Evolutionary conservation across 2,888 invertebrate genomes (phyloP), one percentile per base, ranked within the genome.

Genomic region (Tipula confusa): DNA sequence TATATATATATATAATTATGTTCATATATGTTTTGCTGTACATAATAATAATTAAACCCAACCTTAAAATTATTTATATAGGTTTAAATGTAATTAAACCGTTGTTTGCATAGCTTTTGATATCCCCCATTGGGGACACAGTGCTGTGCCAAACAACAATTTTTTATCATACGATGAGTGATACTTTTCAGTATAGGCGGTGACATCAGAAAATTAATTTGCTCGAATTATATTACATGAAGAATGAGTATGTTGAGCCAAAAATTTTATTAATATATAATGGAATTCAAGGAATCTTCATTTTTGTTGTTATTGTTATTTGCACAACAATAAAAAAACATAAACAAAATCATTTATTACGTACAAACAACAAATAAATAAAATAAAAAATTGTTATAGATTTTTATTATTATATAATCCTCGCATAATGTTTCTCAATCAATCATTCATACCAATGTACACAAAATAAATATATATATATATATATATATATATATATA

Each of bases 201-300:
- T 64, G 64, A 64, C 64, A 64, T 64, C 64, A 64, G 64, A 64
- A 64, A 64, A 64, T 64, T 64, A 64, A 64, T 43, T 43, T 43
- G 43, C 43, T 43, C 43, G 43, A 43, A 43, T 43, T n/a, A 43
- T 64, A 24, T 15, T 43, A 18, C 43, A 64, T 64, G 24, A 64
- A 64, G 43, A 1, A 64, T 64, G 24, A 64, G 43, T 43, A 43
- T 64, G n/a, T 9, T 24, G n/a, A 43, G 64, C 64, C 64, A 24
- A 24, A n/a, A 64, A 64, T 64, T 64, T 18, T 64, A 64, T n/a
- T 24, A 24, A 24, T 64, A 43, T n/a, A 38, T 43, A 24, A 64
- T 64, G 24, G 24, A 7, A 64, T 64, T 24, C 64, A 64, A 64
- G 64, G 24, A 64, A 9, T 64, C 9, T 64, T 64, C 9, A 64